phyloP scores from a whole-genome alignment of 2,113 vertebrate genomes.

The Cebidichthys violaceus region DNA sequence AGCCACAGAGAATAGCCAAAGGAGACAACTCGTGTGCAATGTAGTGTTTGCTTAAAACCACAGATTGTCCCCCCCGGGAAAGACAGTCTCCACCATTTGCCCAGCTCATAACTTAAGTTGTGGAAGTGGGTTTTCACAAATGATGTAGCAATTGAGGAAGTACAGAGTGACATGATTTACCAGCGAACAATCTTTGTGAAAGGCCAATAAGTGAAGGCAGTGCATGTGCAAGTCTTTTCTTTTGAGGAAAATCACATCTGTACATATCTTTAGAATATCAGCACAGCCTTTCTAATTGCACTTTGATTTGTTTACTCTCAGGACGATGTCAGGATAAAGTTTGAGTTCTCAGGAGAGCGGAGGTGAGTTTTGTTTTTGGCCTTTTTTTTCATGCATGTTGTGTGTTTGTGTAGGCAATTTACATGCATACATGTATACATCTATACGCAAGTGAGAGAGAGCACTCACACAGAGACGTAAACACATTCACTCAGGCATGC shows the following conservation, averaged over 20 bases:
- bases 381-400: background rate
- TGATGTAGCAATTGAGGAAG: background rate
- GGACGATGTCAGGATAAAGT: conserved; percentile 97
- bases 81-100: background rate
- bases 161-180: background rate
- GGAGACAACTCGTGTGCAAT: conserved; percentile 5
- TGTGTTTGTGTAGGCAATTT: background rate
- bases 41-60: conserved; percentile 32
- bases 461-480: conserved; percentile 47
- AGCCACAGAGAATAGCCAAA: conserved; percentile 19
- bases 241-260: background rate
- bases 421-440: background rate
- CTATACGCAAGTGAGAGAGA: background rate
- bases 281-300: background rate
- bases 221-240: background rate
- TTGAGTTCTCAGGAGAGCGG: conserved; percentile 94
- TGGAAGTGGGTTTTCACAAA: conserved; percentile 12
- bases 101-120: conserved; percentile 3
- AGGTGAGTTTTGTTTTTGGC: conserved; percentile 81
- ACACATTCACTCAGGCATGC: conserved; percentile 50
- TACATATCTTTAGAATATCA: background rate
- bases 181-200: background rate
- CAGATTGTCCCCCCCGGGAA: conserved; percentile 21
- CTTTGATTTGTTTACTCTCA: conserved; percentile 64
- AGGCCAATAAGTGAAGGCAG: background rate